Evolutionary conservation across 2,113 vertebrate genomes (phyloP).

Genomic region (Dryoscopus gambensis): DNA sequence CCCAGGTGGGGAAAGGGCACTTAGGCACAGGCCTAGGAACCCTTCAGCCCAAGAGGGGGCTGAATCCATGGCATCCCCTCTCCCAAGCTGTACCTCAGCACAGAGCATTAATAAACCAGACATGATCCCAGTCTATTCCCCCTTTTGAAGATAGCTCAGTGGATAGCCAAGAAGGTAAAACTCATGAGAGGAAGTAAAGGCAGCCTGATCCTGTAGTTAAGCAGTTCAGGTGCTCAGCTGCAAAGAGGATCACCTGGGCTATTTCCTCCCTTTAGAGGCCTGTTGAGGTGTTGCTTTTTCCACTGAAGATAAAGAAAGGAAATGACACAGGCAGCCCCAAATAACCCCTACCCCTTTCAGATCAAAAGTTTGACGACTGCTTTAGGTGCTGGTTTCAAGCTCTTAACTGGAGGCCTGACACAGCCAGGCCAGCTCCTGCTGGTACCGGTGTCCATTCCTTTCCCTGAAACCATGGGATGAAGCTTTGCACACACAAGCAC

Average conservation of each 20-base stretch:
- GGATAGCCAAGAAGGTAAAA: not conserved
- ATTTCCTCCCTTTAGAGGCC: not conserved
- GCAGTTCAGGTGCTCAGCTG: not conserved
- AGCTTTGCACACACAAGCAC: not conserved
- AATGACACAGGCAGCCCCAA: not conserved
- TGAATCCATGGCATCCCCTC: not conserved
- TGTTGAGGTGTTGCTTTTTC: not conserved
- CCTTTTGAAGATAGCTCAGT: not conserved
- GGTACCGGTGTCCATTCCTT: not conserved
- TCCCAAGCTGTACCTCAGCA: not conserved
- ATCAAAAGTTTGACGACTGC: not conserved
- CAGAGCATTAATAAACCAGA: not conserved
- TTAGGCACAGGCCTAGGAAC: fast-evolving
- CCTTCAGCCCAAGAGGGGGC: fast-evolving
- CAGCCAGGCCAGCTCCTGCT: not conserved
- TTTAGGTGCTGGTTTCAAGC: not conserved
- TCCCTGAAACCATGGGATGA: not conserved
- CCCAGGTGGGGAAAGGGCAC: not conserved
- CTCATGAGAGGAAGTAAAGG: not conserved
- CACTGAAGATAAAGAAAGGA: not conserved
- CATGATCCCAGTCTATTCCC: not conserved
- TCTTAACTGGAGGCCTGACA: not conserved
- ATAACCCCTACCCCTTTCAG: not conserved
- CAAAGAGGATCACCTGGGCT: not conserved
- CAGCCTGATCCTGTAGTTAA: not conserved